phyloP scores from a whole-genome alignment of 2,113 vertebrate genomes.

The Hydropotes inermis region DNA sequence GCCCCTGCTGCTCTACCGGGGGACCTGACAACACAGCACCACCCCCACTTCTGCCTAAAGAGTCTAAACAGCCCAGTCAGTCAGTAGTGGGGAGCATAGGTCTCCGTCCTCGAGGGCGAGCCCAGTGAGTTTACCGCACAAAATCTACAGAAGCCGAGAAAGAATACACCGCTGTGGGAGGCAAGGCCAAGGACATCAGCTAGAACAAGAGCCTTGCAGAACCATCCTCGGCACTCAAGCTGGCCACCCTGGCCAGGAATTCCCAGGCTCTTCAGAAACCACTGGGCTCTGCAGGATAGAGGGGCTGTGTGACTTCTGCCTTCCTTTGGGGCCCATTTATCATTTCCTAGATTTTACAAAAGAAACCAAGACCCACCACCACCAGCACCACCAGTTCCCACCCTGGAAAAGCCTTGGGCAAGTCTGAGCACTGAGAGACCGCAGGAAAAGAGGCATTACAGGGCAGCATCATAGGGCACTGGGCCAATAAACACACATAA shows the following conservation, averaged over 20 bases:
- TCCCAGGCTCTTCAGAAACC: not conserved
- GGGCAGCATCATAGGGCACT: not conserved
- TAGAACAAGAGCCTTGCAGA: rapidly evolving
- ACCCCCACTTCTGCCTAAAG: not conserved
- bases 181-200: not conserved
- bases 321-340: not conserved
- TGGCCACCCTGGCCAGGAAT: too few relatives aligned
- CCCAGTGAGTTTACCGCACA: rapidly evolving
- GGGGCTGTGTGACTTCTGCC: rapidly evolving
- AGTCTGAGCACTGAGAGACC: not conserved
- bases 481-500: not conserved
- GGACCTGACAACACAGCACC: not conserved
- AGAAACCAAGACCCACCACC: not conserved
- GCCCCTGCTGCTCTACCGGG: too few relatives aligned
- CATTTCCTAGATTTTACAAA: not conserved
- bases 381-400: not conserved
- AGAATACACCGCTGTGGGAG: not conserved
- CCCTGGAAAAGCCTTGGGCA: not conserved
- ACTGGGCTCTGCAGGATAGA: rapidly evolving
- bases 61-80: not conserved
- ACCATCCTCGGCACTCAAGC: rapidly evolving
- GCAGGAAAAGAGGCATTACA: not conserved
- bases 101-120: not conserved
- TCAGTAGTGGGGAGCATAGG: not conserved
- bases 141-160: not conserved